Conservation (phyloP, 2,113 vertebrate species). For the Anolis carolinensis region DNA sequence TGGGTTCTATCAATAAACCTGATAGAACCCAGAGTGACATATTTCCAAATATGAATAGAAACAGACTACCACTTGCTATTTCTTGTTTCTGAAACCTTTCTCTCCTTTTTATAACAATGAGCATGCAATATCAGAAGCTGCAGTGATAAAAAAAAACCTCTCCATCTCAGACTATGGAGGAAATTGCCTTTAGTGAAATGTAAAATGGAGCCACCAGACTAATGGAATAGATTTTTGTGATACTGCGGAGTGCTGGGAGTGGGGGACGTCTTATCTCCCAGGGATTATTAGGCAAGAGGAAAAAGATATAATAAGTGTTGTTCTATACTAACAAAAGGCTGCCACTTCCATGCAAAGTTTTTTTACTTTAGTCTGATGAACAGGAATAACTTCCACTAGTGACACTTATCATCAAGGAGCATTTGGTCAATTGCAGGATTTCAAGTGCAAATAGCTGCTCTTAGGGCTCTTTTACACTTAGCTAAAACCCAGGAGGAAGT, state of each 20-base stretch:
- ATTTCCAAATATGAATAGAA: neutral
- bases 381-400: neutral
- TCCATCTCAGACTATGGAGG: conserved; percentile 30
- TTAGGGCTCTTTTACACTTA: too few relatives aligned
- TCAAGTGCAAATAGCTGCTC: neutral
- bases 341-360: neutral
- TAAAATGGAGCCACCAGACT: neutral
- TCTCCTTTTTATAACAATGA: neutral
- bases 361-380: neutral
- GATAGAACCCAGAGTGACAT: neutral
- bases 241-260: neutral
- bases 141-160: conserved; percentile 35
- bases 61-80: neutral
- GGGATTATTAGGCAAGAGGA: neutral
- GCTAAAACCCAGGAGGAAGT: too few relatives aligned
- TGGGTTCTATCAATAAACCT: neutral
- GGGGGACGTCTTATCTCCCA: neutral
- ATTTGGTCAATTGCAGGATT: neutral
- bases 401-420: neutral
- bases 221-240: conserved; percentile 10
- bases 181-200: neutral
- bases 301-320: neutral
- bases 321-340: neutral
- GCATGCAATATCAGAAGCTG: conserved; percentile 45
- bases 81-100: conserved; percentile 25